Conservation (phyloP, 2,113 vertebrate species). For the Chitala chitala region DNA sequence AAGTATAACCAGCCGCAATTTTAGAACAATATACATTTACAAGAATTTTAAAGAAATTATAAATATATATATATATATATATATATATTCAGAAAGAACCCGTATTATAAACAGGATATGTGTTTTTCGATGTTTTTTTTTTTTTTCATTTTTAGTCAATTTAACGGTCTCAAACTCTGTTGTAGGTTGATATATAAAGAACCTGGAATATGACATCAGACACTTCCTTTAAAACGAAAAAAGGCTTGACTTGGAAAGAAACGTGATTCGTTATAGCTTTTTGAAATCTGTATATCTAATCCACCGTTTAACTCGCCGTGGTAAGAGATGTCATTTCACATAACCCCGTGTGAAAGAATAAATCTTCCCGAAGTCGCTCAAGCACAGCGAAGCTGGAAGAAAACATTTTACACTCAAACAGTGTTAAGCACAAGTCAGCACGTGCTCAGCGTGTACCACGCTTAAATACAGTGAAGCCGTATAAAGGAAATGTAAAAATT, state of each 20-base stretch:
- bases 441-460: not conserved
- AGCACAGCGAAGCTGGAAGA: constrained; percentile 44
- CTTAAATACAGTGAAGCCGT: not conserved
- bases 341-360: constrained; percentile 56
- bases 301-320: constrained; percentile 72
- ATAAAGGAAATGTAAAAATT: no score
- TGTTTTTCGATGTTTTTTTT: not conserved
- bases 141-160: no score
- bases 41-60: no score
- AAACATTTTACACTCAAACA: constrained; percentile 35
- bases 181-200: not conserved
- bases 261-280: constrained; percentile 81
- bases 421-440: not conserved
- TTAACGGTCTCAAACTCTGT: not conserved
- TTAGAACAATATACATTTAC: not conserved
- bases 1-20: not conserved
- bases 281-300: constrained; percentile 65
- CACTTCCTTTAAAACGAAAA: constrained; percentile 8
- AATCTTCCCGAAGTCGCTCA: constrained; percentile 47
- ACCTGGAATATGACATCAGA: not conserved
- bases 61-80: no score
- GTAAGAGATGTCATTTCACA: constrained; percentile 70
- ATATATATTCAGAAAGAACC: not conserved
- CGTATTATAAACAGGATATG: not conserved
- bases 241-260: constrained; percentile 52